Percentiles rank a stretch among this genome's conserved stretches.
Evolutionary conservation across 2,113 vertebrate species (phyloP).

Genomic region (Malurus cyaneus): DNA sequence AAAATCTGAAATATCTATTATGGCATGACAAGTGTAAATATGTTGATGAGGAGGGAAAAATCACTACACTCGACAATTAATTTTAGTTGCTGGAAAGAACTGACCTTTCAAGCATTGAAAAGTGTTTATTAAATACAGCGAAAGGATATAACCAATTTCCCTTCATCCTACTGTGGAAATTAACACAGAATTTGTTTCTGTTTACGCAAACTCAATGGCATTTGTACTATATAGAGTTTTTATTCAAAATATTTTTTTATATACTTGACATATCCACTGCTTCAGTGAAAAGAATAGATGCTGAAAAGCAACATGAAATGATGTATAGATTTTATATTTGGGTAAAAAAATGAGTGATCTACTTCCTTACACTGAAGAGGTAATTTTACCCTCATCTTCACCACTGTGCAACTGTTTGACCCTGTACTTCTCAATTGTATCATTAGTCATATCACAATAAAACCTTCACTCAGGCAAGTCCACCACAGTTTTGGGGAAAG

Average conservation of each 20-base stretch:
- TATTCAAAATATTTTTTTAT: not conserved
- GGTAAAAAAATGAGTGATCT: not conserved
- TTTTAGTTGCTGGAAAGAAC: conserved; percentile 4
- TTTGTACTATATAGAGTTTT: not conserved
- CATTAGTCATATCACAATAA: not conserved
- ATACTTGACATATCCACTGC: not conserved
- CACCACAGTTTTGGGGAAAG: not conserved
- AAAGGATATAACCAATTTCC: not conserved
- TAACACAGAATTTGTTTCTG: not conserved
- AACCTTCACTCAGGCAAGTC: not conserved
- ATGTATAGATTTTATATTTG: not conserved
- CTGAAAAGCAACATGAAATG: not conserved
- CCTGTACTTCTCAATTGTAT: not conserved
- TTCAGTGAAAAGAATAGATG: not conserved
- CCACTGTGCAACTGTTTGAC: not conserved
- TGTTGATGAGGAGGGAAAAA: not conserved
- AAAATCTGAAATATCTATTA: not conserved
- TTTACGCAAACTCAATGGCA: not conserved
- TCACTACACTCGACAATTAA: not conserved
- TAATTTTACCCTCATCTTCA: not conserved
- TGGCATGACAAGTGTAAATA: not conserved
- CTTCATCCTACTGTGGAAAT: not conserved
- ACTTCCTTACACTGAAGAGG: not conserved
- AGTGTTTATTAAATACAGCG: not conserved
- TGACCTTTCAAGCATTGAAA: not conserved